Conservation (phyloP, 1,140 invertebrate species). For the Diorhabda carinulata region DNA sequence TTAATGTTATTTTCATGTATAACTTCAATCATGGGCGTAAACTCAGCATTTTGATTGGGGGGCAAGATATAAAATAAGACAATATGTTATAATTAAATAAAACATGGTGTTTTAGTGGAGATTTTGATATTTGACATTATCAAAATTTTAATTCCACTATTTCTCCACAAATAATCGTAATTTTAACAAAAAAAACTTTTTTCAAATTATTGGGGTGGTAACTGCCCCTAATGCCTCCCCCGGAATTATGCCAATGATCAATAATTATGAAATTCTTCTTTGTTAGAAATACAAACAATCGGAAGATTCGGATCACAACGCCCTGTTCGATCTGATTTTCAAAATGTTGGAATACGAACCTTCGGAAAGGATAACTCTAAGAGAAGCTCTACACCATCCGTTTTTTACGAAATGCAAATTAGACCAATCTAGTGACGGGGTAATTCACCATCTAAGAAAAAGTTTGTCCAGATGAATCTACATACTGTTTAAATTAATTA, state of each 20-base stretch:
- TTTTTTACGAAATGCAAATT: conserved; percentile 86
- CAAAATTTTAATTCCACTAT: no score
- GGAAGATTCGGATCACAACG: conserved; percentile 86
- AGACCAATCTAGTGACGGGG: conserved; percentile 65
- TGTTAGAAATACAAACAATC: conserved; percentile 82
- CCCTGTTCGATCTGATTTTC: conserved; percentile 91
- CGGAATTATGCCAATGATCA: not conserved
- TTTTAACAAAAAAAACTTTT: not conserved
- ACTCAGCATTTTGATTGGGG: no score
- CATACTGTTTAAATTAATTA: not conserved
- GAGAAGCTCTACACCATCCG: conserved; percentile 85
- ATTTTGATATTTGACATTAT: no score
- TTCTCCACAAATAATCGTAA: not conserved
- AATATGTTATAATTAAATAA: no score
- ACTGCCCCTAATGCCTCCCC: no score
- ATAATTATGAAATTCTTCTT: conserved; percentile 11
- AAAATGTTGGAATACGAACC: conserved; percentile 98
- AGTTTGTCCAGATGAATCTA: conserved; percentile 44
- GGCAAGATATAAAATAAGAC: no score
- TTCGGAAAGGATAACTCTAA: conserved; percentile 78
- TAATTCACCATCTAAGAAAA: conserved; percentile 55
- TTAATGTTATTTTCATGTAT: no score
- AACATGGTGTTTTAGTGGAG: no score
- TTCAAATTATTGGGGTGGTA: not conserved
- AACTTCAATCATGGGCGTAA: no score